A percentile compares a stretch with the other conserved stretches of the same genome.
Conservation (phyloP, 1,140 invertebrate species). For the Drosophila sproati region DNA sequence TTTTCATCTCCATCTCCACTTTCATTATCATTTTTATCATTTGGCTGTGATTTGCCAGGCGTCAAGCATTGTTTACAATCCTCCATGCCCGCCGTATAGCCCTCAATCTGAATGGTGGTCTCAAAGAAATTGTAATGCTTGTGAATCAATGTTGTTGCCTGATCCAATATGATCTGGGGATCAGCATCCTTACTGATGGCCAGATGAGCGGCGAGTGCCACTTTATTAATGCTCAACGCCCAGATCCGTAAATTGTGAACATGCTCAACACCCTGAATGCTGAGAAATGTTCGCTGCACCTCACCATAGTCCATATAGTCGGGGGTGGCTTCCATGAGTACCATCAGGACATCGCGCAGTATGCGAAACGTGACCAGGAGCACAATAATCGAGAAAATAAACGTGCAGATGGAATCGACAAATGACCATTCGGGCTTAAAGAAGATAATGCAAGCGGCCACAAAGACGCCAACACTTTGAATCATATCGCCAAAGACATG, state of each 20-base stretch:
- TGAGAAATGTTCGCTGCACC: constrained; percentile 88
- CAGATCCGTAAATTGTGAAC: constrained; percentile 98
- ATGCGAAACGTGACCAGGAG: constrained; percentile 91
- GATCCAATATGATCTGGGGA: constrained; percentile 92
- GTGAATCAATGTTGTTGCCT: constrained; percentile 92
- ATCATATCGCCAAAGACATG: constrained; percentile 96
- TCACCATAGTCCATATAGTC: constrained; percentile 82
- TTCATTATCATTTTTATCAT: neutral
- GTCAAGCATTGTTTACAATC: constrained; percentile 92
- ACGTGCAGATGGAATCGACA: constrained; percentile 96
- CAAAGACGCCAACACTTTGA: constrained; percentile 93
- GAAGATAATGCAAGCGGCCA: constrained; percentile 91
- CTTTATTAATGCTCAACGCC: constrained; percentile 97
- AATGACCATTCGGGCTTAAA: constrained; percentile 88
- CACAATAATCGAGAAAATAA: constrained; percentile 93
- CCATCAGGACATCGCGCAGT: constrained; percentile 90
- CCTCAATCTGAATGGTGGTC: constrained; percentile 98
- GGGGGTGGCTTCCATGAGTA: constrained; percentile 98
- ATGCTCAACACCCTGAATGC: constrained; percentile 93
- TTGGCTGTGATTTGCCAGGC: neutral
- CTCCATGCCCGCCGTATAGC: constrained; percentile 95
- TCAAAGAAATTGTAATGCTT: constrained; percentile 96
- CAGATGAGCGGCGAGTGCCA: constrained; percentile 95
- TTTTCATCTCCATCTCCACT: neutral
- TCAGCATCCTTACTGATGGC: constrained; percentile 92